Evolutionary conservation across 2,888 invertebrate species (phyloP).

Genomic region (Zhuqinia jingwanae): DNA sequence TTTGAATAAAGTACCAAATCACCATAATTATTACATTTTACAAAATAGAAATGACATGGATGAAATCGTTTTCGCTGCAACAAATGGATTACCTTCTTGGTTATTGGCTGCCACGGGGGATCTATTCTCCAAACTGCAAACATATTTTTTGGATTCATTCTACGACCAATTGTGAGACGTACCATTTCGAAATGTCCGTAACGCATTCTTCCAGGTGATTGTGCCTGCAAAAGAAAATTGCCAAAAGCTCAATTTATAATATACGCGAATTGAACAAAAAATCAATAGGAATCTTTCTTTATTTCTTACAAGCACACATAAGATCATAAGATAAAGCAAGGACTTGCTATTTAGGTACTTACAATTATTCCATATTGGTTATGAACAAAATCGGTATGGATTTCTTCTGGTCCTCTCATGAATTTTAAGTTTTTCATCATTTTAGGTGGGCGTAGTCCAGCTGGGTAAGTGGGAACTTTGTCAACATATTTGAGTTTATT

Average conservation of each 20-base stretch:
- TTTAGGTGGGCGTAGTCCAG: conserved; percentile 88
- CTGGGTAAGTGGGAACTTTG: conserved; percentile 87
- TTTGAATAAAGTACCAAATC: no score
- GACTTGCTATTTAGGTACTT: no score
- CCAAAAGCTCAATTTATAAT: conserved; percentile 6
- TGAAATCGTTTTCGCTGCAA: no score
- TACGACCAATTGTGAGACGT: conserved; percentile 88
- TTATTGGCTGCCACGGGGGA: conserved; percentile 97
- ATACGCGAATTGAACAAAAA: no score
- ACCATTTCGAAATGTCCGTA: conserved; percentile 94
- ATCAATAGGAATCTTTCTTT: no score
- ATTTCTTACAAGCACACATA: no score
- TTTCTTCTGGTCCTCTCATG: conserved; percentile 94
- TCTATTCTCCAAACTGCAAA: conserved; percentile 98
- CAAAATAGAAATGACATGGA: no score
- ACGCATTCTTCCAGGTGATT: conserved; percentile 90
- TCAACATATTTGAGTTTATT: conserved; percentile 87
- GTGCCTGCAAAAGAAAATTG: conserved; percentile 84
- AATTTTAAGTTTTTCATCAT: conserved; percentile 91
- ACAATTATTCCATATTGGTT: conserved; percentile 97
- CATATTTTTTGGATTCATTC: conserved; percentile 90
- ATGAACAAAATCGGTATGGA: conserved; percentile 92
- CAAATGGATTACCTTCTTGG: conserved; percentile 92
- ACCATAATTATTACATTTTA: no score
- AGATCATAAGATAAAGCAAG: no score